A percentile compares a stretch with the other conserved stretches of the same genome.
Conservation (phyloP, 2,797 vertebrate genomes). For the Lepidocolaptes lacrymiger region DNA sequence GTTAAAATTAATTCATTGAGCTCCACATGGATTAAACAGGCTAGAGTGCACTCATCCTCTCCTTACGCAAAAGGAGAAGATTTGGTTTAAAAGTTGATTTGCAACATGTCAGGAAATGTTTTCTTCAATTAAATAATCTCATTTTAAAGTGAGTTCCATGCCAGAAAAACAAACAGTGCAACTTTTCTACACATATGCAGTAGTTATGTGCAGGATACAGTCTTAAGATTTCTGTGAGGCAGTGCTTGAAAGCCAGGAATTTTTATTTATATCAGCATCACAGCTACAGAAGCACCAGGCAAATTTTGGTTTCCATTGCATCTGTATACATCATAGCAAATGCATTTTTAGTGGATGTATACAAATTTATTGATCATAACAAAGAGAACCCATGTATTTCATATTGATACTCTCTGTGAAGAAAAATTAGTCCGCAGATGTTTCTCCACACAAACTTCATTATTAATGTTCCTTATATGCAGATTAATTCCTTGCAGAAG, state of each 20-base stretch:
- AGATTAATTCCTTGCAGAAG: not conserved
- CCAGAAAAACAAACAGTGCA: constrained; percentile 74
- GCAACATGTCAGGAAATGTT: constrained; percentile 74
- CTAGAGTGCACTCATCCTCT: constrained; percentile 62
- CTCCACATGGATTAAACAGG: constrained; percentile 71
- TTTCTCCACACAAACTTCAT: not conserved
- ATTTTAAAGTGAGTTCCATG: constrained; percentile 65
- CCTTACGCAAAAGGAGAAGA: constrained; percentile 61
- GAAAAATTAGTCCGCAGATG: not conserved
- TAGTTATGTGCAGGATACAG: constrained; percentile 17
- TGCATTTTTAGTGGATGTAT: not conserved
- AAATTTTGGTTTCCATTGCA: not conserved
- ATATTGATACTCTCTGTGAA: not conserved
- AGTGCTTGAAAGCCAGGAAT: constrained; percentile 48
- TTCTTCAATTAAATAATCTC: constrained; percentile 77
- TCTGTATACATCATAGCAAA: not conserved
- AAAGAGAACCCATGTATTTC: not conserved
- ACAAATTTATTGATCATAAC: not conserved
- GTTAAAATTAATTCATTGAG: constrained; percentile 70
- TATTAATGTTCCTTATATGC: not conserved
- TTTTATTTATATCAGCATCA: constrained; percentile 57
- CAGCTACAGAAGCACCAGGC: constrained; percentile 35
- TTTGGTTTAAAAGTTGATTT: constrained; percentile 75
- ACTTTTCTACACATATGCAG: constrained; percentile 33
- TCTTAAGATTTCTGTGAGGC: constrained; percentile 57